Evolutionary conservation across 2,797 vertebrate genomes (phyloP).

Genomic region (Pampus argenteus): DNA sequence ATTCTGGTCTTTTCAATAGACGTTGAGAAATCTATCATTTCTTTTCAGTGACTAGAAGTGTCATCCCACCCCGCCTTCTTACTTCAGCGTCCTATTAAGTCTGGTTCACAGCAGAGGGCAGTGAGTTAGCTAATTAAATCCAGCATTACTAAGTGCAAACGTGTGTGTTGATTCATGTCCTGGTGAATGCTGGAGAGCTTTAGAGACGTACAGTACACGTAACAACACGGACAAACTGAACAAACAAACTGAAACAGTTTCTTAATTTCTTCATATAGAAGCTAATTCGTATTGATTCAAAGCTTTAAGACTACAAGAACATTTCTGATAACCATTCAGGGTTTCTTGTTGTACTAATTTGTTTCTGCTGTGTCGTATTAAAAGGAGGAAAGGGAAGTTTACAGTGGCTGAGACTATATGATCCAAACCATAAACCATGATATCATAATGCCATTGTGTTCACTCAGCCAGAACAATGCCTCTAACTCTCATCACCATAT

Average conservation of each 20-base stretch:
- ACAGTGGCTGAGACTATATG: neutral
- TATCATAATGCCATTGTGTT: conserved; percentile 21
- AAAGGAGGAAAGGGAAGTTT: neutral
- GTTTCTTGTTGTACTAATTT: conserved; percentile 18
- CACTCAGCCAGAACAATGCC: conserved; percentile 26
- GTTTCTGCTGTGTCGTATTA: conserved; percentile 2
- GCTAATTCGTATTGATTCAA: conserved; percentile 18
- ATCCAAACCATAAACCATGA: conserved; percentile 26
- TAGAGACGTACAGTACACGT: neutral
- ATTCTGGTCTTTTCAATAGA: neutral
- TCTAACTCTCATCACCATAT: conserved; percentile 24
- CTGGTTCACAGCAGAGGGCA: neutral
- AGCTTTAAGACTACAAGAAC: conserved; percentile 2
- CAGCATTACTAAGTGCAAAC: conserved; percentile 1
- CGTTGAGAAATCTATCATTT: neutral
- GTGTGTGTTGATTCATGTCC: neutral
- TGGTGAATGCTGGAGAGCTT: conserved; percentile 4
- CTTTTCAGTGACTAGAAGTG: neutral
- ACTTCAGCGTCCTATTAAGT: neutral
- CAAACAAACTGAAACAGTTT: neutral
- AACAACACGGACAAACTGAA: no score
- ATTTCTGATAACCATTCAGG: conserved; percentile 19
- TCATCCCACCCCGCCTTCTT: neutral
- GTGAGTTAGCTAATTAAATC: conserved; percentile 14
- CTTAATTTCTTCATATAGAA: neutral